These are phyloP conservation scores for Drosophila tropicalis DNA, from an alignment of 1,140 invertebrate species.

Conservation along the genomic window DNA sequence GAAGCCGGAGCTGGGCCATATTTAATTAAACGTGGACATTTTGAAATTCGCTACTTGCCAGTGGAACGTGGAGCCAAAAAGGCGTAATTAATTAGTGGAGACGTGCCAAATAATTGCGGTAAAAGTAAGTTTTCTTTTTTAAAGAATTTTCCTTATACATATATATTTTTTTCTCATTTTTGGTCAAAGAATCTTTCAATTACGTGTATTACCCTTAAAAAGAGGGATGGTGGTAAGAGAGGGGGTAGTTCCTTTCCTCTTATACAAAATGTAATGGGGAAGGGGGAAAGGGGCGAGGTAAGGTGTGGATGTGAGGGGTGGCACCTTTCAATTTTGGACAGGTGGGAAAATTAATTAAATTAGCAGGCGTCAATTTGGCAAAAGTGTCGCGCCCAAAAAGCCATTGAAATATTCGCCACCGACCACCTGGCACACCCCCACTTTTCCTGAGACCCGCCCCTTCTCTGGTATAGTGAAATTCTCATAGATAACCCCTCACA, in stretches of 20 bases:
- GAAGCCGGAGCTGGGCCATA: constrained; percentile 47
- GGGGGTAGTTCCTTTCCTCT: not conserved
- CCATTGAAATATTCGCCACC: constrained; percentile 59
- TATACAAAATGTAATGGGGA: not conserved
- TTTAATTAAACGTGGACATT: constrained; percentile 80
- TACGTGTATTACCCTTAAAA: constrained; percentile 65
- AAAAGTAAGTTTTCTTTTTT: constrained; percentile 72
- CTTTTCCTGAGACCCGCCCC: not conserved
- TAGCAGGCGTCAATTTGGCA: constrained; percentile 74
- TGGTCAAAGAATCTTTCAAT: constrained; percentile 78
- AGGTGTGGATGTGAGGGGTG: not conserved
- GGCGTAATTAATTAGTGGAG: constrained; percentile 79
- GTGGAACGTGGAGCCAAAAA: constrained; percentile 59
- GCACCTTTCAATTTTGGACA: constrained; percentile 36
- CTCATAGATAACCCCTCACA: constrained; percentile 45
- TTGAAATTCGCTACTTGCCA: constrained; percentile 50
- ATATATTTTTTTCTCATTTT: constrained; percentile 60
- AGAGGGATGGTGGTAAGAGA: not conserved
- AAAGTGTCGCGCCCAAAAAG: constrained; percentile 64
- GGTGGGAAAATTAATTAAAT: constrained; percentile 77
- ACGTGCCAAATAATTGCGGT: constrained; percentile 78
- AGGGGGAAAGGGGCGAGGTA: not conserved
- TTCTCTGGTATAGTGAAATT: constrained; percentile 33
- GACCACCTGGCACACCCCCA: constrained; percentile 13
- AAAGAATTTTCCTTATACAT: constrained; percentile 22